phyloP scores from a whole-genome alignment of 2,888 invertebrate genomes.

The Acrobasis suavella region DNA sequence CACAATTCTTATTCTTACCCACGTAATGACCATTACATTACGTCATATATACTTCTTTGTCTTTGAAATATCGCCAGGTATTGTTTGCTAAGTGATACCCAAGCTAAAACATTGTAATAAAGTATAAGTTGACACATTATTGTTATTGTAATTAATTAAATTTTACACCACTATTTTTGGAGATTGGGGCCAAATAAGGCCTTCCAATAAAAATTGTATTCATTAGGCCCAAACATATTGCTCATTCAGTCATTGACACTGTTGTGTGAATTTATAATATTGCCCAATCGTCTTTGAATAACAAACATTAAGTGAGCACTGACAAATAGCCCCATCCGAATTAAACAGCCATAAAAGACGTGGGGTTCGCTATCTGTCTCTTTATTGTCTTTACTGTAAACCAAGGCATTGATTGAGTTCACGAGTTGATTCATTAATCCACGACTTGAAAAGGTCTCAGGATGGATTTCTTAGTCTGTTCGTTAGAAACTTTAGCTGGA shows the following conservation, averaged over 20 bases:
- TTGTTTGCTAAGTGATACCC: too few species aligned
- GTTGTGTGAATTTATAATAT: slow-evolving; percentile 7
- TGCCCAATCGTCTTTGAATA: slow-evolving; percentile 4
- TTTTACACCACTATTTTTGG: background rate
- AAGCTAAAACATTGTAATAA: background rate
- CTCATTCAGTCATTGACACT: slow-evolving; percentile 1
- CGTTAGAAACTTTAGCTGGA: too few species aligned
- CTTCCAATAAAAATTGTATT: background rate
- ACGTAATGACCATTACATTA: too few species aligned
- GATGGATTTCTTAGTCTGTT: too few species aligned
- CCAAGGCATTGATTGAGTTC: slow-evolving; percentile 24
- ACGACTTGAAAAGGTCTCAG: background rate
- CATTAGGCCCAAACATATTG: background rate
- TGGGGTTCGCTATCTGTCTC: slow-evolving; percentile 30
- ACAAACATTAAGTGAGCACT: slow-evolving; percentile 12
- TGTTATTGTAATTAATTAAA: background rate
- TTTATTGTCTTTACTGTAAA: slow-evolving; percentile 32
- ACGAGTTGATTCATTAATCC: slow-evolving; percentile 9
- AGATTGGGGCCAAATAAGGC: background rate
- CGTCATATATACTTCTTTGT: too few species aligned
- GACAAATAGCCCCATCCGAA: slow-evolving; percentile 15
- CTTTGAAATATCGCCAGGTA: too few species aligned
- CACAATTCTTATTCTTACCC: too few species aligned
- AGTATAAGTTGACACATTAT: background rate
- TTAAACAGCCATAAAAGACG: slow-evolving; percentile 33